These are phyloP conservation scores for Archaeoteleia sp. DNA, from an alignment of 2,888 invertebrate genomes.

Conservation along the genomic window DNA sequence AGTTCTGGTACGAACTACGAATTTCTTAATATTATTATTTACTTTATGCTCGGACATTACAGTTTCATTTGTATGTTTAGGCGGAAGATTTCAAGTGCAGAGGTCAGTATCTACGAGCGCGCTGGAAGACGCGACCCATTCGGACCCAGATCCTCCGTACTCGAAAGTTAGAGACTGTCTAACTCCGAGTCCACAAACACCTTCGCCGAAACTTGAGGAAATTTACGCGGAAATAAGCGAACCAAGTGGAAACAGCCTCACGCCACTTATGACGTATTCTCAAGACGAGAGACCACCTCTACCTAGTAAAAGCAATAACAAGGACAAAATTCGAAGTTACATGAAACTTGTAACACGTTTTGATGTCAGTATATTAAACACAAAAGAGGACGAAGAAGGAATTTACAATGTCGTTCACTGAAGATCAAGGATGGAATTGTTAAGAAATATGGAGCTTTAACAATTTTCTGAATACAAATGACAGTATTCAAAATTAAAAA, in stretches of 20 bases:
- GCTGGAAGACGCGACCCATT: constrained; percentile 63
- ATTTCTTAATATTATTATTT: too few species aligned
- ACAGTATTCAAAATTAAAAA: too few species aligned
- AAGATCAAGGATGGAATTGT: constrained; percentile 45
- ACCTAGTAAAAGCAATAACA: constrained; percentile 53
- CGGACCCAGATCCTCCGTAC: constrained; percentile 71
- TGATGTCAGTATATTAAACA: constrained; percentile 67
- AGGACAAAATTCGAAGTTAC: constrained; percentile 69
- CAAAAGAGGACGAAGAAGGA: constrained; percentile 72
- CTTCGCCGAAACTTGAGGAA: constrained; percentile 68
- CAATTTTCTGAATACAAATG: too few species aligned
- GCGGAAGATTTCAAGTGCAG: constrained; percentile 66
- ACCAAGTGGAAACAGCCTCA: constrained; percentile 47
- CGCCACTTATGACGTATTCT: constrained; percentile 37
- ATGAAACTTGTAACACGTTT: constrained; percentile 69
- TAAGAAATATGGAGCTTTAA: too few species aligned
- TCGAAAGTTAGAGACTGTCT: constrained; percentile 72
- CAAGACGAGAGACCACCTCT: constrained; percentile 60
- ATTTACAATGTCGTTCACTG: constrained; percentile 74
- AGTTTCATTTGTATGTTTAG: constrained; percentile 26
- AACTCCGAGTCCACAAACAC: constrained; percentile 67
- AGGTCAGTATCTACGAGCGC: constrained; percentile 72
- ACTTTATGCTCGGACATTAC: too few species aligned
- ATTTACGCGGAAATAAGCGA: constrained; percentile 74
- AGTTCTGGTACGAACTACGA: constrained; percentile 36